Evolutionary conservation across 2,888 invertebrate species (phyloP), one percentile per base, ranked within the genome.

Genomic region (Pomacea canaliculata): DNA sequence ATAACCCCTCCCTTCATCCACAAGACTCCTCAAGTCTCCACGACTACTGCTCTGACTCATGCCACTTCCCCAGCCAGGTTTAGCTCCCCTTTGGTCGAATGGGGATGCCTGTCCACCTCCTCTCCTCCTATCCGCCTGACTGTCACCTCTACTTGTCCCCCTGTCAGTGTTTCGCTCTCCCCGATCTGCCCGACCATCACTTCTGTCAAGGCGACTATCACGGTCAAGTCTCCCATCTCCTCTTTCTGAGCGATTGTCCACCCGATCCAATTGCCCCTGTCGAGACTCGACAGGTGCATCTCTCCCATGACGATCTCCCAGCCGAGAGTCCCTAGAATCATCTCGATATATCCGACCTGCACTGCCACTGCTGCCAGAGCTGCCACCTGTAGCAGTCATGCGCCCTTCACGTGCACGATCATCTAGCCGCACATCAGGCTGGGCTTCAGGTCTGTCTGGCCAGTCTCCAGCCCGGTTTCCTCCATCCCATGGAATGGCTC

Each of bases 341-440:
- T 78, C 78, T 37, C 60, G 69, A 27, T 18, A 72, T 67, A 63
- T 7, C 51, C 63, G 60, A 48, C 74, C 68, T 66, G 48, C 66
- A 73, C 73, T 37, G 23, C 67, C 65, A 66, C 67, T 67, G 37
- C 27, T 67, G 48, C 73, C 51, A 2, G 51, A 62, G 19, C 73
- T 67, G 12, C 73, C 73, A 13, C 48, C 67, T 13, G 65, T 51
- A 23, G 49, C 73, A 16, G 3, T 18, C 7, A 23, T 27, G 4
- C 66, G 65, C 4, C 27, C 23, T 46, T 49, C 73, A 27, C 73
- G 49, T n/a, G 49, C 60, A 60, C 78, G 60, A 56, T 75, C 74
- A 19, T 78, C 78, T 27, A 71, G 19, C 12, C 78, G 70, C 27
- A 60, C 71, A 37, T 79, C 79, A 49, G 66, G 75, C n/a, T 66